Evolutionary conservation across 2,113 vertebrate genomes (phyloP), one percentile per base, ranked within the genome.

Genomic region (Charina bottae): DNA sequence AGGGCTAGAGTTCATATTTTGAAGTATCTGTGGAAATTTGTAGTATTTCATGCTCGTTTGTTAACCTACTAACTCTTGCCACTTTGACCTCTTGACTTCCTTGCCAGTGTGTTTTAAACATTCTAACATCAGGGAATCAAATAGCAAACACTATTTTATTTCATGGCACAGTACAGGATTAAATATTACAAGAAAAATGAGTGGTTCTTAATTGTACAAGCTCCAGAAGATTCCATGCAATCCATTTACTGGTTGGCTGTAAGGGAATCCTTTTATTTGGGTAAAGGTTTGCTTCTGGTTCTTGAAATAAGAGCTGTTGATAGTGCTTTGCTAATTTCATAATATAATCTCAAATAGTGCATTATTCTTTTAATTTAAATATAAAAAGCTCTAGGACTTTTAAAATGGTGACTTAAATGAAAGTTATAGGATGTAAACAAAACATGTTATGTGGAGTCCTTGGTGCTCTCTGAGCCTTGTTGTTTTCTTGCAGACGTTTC

Each of bases 191-290:
- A 46, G 83, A 95, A 91, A 89, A 94, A 93, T 83, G 26, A 94
- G 92, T 89, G 89, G 92, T 94, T 90, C 95, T 91, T 91, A 92
- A 28, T 95, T 96, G 62, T 93, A 91, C 95, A 90, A 94, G 92
- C 94, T 95, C 91, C 55, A 8, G 92, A 96, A 96, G 96, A 96
- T 97, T 97, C 96, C 95, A 93, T 96, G 95, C 91, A 94, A 93
- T 96, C 93, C 89, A 78, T 93, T 97, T 94, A 95, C 94, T 96
- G 95, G 91, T 93, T 95, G 94, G 95, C 93, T 96, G 93, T 94
- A 96, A 96, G 95, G 96, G 96, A 96, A 97, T 97, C 96, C 95
- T 96, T 93, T 97, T 97, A 96, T 97, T 94, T 95, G 94, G 89
- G 96, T 96, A 96, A 96, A 96, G 93, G 88, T 93, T 94, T 93